phyloP scores from a whole-genome alignment of 2,113 vertebrate genomes.

The Taxidea taxus region DNA sequence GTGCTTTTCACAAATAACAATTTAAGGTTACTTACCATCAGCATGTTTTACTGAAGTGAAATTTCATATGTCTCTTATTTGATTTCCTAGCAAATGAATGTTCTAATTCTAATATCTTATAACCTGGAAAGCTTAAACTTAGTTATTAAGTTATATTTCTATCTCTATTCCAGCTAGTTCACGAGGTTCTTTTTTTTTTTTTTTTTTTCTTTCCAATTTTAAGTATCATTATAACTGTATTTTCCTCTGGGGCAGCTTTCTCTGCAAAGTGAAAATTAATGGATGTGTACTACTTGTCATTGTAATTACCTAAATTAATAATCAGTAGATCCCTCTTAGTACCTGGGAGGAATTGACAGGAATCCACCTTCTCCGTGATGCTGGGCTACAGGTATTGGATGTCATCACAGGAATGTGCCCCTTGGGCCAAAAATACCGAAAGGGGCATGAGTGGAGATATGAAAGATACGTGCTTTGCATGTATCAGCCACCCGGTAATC shows the following conservation, averaged over 20 bases:
- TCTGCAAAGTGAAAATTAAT: neutral
- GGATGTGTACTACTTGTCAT: neutral
- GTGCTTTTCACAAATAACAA: neutral
- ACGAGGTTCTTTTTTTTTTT: neutral
- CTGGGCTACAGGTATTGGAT: neutral
- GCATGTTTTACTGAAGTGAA: neutral
- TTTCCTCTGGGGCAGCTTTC: neutral
- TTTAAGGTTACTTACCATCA: neutral
- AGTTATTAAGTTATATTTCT: neutral
- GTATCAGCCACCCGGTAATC: neutral
- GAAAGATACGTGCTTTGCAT: neutral
- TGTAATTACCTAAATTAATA: neutral
- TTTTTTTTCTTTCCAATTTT: neutral
- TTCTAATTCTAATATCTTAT: neutral
- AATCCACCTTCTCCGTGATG: neutral
- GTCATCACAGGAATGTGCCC: neutral
- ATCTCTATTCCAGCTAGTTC: neutral
- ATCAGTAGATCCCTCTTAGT: neutral
- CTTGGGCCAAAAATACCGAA: neutral
- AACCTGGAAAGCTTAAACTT: neutral
- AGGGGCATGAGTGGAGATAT: neutral
- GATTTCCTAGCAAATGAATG: neutral
- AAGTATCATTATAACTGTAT: neutral
- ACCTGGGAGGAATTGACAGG: neutral
- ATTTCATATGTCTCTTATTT: neutral